These are phyloP conservation scores for Sciurus carolinensis DNA, from an alignment of 2,797 vertebrate genomes.

Conservation along the genomic window DNA sequence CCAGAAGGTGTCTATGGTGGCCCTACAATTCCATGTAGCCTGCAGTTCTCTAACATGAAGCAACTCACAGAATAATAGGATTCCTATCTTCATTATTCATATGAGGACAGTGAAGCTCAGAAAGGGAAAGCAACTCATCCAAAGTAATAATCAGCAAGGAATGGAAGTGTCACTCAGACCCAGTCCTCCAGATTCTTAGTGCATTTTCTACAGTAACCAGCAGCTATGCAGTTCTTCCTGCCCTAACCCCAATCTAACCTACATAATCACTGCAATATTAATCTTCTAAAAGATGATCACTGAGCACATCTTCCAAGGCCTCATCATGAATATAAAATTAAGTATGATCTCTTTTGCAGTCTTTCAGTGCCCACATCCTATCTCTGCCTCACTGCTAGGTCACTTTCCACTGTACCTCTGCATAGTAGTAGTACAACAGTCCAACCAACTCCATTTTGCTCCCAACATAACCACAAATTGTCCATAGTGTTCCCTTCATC, in stretches of 20 bases:
- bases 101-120: neutral
- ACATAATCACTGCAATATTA: neutral
- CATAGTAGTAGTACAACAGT: neutral
- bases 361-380: neutral
- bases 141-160: neutral
- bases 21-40: neutral
- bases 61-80: neutral
- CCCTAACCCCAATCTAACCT: neutral
- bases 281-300: neutral
- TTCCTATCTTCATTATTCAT: neutral
- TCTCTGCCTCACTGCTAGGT: neutral
- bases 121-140: neutral
- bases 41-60: neutral
- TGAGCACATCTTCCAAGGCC: neutral
- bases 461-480: neutral
- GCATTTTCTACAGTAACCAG: neutral
- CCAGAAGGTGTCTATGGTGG: neutral
- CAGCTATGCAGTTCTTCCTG: neutral
- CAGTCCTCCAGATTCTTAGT: neutral
- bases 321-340: neutral
- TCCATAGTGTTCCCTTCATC: neutral
- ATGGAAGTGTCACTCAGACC: neutral
- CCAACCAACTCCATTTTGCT: neutral
- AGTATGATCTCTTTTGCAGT: neutral
- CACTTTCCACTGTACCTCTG: neutral